Percentiles rank a stretch among this genome's conserved stretches.
Evolutionary conservation across 2,113 vertebrate genomes (phyloP).

Genomic region (Antechinus flavipes): DNA sequence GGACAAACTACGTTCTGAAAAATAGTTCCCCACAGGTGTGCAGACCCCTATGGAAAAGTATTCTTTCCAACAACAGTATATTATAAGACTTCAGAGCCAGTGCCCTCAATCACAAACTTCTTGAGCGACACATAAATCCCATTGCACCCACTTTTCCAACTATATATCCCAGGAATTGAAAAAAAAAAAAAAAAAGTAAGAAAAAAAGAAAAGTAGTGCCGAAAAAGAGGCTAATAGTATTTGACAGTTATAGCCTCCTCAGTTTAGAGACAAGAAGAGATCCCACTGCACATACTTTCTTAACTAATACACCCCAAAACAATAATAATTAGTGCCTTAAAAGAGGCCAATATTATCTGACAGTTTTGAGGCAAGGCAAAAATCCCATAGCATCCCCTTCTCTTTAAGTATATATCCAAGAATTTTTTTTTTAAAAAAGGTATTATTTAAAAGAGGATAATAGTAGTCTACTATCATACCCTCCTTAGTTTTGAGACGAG

Average conservation of each 20-base stretch:
- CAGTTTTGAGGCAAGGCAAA: no score
- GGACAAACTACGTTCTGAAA: conserved; percentile 42
- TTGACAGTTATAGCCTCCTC: neutral
- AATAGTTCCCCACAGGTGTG: conserved; percentile 4
- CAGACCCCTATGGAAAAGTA: neutral
- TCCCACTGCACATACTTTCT: conserved; percentile 17
- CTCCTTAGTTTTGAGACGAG: no score
- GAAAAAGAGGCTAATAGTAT: conserved; percentile 38
- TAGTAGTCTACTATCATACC: neutral
- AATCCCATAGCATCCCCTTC: neutral
- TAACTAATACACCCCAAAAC: conserved; percentile 23
- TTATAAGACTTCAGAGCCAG: conserved; percentile 58
- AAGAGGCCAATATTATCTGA: conserved; percentile 38
- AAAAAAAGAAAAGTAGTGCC: neutral
- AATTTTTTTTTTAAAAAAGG: neutral
- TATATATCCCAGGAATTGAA: neutral
- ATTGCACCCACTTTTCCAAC: conserved; percentile 32
- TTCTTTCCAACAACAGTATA: conserved; percentile 36
- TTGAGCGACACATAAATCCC: conserved; percentile 29
- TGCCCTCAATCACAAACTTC: conserved; percentile 57
- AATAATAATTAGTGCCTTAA: neutral
- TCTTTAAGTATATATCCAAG: conserved; percentile 8
- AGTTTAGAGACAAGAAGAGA: neutral
- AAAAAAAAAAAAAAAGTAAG: no score
- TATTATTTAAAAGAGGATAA: conserved; percentile 23